Conservation (phyloP, 2,888 invertebrate species). For the Pemphredon lugubris region DNA sequence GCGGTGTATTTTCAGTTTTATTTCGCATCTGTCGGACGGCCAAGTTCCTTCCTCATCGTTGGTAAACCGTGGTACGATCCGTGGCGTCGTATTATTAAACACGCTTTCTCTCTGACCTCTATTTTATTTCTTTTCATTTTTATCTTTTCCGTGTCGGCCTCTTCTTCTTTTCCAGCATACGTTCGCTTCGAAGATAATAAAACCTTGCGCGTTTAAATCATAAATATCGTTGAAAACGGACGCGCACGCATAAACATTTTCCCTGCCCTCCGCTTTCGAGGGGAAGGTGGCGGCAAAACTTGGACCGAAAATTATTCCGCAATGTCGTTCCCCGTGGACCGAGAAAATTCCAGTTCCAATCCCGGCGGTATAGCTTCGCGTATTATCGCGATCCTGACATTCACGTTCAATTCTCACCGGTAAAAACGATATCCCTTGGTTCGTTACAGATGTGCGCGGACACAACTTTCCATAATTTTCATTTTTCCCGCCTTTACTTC, state of each 20-base stretch:
- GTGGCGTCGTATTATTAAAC: background rate
- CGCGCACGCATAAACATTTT: too few relatives aligned
- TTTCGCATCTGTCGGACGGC: slow-evolving; percentile 4
- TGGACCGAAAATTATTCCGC: too few relatives aligned
- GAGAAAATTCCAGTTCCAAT: too few relatives aligned
- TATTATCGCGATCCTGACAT: too few relatives aligned
- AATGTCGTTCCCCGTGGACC: too few relatives aligned
- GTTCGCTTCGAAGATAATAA: slow-evolving; percentile 7
- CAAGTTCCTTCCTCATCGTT: slow-evolving; percentile 2
- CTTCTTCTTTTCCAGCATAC: background rate
- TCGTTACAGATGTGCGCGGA: background rate
- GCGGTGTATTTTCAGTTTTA: slow-evolving; percentile 10
- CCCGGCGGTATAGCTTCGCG: too few relatives aligned
- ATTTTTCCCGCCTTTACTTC: slow-evolving; percentile 1
- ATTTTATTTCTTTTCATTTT: background rate
- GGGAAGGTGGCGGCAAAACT: too few relatives aligned
- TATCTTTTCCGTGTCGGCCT: too few relatives aligned
- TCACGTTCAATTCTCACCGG: slow-evolving; percentile 21
- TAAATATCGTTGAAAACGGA: too few relatives aligned
- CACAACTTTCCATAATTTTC: slow-evolving; percentile 25
- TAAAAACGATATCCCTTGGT: slow-evolving; percentile 2
- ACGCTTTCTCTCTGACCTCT: slow-evolving; percentile 4
- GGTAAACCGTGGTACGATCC: slow-evolving; percentile 19
- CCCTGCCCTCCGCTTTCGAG: too few relatives aligned
- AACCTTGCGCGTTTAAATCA: slow-evolving; percentile 1